These are phyloP conservation scores for Camponotus pennsylvanicus DNA, from an alignment of 1,140 invertebrate species.

Conservation along the genomic window DNA sequence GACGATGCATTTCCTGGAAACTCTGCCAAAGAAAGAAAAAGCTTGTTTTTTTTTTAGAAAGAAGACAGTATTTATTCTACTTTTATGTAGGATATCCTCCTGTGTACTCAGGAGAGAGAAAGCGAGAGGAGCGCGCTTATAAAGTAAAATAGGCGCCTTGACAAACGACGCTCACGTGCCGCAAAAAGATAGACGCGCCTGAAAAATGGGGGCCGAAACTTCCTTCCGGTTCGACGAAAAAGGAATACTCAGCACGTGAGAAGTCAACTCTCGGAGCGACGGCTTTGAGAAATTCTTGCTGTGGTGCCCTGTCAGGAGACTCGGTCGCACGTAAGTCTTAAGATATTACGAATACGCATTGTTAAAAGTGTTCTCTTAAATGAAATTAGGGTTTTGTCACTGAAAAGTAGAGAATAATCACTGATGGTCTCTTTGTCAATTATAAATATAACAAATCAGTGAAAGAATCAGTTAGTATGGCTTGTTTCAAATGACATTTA, in stretches of 20 bases:
- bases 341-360: background rate
- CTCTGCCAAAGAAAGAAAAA: no score
- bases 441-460: no score
- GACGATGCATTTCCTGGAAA: no score
- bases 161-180: conserved; percentile 61
- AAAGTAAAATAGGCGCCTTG: conserved; percentile 58
- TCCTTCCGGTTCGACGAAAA: conserved; percentile 52
- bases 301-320: background rate
- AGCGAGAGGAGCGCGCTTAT: conserved; percentile 18
- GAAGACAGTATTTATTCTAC: no score
- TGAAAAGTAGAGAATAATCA: no score
- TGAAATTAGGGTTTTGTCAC: no score
- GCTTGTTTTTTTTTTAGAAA: no score
- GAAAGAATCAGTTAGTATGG: no score
- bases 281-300: conserved; percentile 36
- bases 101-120: background rate
- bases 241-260: conserved; percentile 51
- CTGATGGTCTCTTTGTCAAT: no score
- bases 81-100: no score
- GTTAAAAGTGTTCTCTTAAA: no score
- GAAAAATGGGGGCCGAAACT: conserved; percentile 59
- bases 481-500: no score
- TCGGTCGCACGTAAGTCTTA: background rate
- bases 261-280: conserved; percentile 42
- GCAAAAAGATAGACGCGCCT: conserved; percentile 55